Base-by-base conservation (phyloP, 2,113 vertebrate species). In the Dolichotis patagonum region DNA sequence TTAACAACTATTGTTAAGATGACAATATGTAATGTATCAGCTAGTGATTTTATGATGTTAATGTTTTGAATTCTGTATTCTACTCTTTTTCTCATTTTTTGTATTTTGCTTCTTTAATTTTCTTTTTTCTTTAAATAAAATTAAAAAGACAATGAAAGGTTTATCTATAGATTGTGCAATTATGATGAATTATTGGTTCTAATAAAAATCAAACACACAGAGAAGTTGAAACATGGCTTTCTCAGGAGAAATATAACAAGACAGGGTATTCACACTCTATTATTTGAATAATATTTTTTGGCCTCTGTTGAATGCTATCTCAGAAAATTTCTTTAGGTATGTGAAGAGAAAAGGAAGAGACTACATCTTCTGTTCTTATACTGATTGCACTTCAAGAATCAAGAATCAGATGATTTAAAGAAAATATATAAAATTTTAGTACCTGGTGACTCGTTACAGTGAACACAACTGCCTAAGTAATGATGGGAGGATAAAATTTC, bases 181-280 rank as follows among this genome's bases (percentile, higher is more conserved):
- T 4, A 46, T 62, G 63, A 67, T 82, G 22, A 82, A 56, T 95
- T 84, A 65, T 67, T 58, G 14, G 20, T 46, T 78, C 24, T 78
- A 95, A 71, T 6, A 89, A 91, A 92, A 91, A 67, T 87, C 84
- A 85, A 69, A 60, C 7, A 88, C 26, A 71, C 43, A 63, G 3
- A 28, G 52, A 94, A 88, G 56, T 8, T 32, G 30, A 58, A 88
- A 78, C 35, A 60, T 54, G 16, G 3, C 1, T 87, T 60, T 91
- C 35, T 14, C 4, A 83, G 16, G 16, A 24, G 7, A 69, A 60
- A 77, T 38, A 75, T 4, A 52, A 35, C 22, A 38, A 22, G 19
- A 43, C 38, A 43, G 73, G 2, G 19, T 62, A 9, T 19, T 90
- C 58, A 46, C 20, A 62, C 46, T 58, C 67, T 41, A 8, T 75